Conservation (phyloP, 2,797 vertebrate genomes). For the Nasua narica region DNA sequence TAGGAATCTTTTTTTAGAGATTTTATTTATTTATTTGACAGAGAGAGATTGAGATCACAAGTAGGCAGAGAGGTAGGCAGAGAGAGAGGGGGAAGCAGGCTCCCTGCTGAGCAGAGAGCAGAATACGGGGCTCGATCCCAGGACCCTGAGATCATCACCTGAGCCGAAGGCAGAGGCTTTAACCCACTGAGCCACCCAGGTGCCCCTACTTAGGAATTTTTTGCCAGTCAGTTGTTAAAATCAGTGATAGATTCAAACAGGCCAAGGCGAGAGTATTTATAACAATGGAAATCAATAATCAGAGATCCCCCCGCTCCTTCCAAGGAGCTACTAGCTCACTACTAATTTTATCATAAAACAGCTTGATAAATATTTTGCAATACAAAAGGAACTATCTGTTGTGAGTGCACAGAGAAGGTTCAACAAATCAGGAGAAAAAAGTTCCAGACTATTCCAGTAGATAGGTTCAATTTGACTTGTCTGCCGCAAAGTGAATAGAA, state of each 20-base stretch:
- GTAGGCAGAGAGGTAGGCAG: too few relatives aligned
- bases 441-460: background rate
- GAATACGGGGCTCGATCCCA: too few relatives aligned
- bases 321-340: background rate
- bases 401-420: background rate
- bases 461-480: background rate
- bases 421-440: background rate
- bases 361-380: background rate
- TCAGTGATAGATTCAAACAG: background rate
- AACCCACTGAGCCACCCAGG: too few relatives aligned
- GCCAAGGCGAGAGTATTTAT: background rate
- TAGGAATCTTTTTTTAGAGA: too few relatives aligned
- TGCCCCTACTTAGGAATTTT: constrained; percentile 33
- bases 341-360: background rate
- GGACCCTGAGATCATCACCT: too few relatives aligned
- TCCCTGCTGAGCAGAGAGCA: too few relatives aligned
- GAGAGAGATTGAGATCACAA: too few relatives aligned
- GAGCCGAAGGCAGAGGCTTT: too few relatives aligned
- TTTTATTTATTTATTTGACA: too few relatives aligned
- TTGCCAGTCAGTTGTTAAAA: background rate
- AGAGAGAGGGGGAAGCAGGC: too few relatives aligned
- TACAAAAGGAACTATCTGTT: background rate
- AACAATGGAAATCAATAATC: background rate
- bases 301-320: background rate
- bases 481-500: background rate